phyloP scores from a whole-genome alignment of 2,113 vertebrate species.

The Anhinga anhinga region DNA sequence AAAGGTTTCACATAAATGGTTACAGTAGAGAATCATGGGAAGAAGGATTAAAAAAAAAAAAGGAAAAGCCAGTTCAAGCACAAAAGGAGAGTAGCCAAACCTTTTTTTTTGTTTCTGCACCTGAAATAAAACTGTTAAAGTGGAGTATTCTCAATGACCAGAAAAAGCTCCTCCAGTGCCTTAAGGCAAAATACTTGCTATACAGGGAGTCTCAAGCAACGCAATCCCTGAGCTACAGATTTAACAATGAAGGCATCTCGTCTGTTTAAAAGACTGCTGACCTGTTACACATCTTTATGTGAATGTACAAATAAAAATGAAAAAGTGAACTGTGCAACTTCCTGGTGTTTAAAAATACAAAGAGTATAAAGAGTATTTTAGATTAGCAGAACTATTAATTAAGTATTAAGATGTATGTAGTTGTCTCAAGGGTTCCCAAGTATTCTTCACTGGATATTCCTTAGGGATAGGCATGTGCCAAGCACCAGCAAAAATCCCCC shows the following conservation, averaged over 20 bases:
- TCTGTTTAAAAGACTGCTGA: not conserved
- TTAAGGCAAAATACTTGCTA: not conserved
- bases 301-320: not conserved
- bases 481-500: not conserved
- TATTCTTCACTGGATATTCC: not conserved
- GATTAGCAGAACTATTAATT: not conserved
- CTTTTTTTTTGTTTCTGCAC: not conserved
- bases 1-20: slow-evolving; percentile 8
- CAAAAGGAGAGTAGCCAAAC: slow-evolving; percentile 39
- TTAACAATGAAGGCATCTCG: not conserved
- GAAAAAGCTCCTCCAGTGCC: not conserved
- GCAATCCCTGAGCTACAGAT: not conserved
- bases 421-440: not conserved
- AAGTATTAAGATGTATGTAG: not conserved
- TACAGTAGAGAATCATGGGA: not conserved
- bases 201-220: not conserved
- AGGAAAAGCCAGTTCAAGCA: slow-evolving; percentile 6
- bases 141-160: not conserved
- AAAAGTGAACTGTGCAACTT: not conserved
- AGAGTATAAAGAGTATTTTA: not conserved
- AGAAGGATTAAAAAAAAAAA: not conserved
- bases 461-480: not conserved
- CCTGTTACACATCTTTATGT: accelerated
- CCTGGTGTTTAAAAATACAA: not conserved
- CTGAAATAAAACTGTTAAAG: slow-evolving; percentile 56